Evolutionary conservation across 2,888 invertebrate species (phyloP).

Genomic region (Tryphoninae sp.): DNA sequence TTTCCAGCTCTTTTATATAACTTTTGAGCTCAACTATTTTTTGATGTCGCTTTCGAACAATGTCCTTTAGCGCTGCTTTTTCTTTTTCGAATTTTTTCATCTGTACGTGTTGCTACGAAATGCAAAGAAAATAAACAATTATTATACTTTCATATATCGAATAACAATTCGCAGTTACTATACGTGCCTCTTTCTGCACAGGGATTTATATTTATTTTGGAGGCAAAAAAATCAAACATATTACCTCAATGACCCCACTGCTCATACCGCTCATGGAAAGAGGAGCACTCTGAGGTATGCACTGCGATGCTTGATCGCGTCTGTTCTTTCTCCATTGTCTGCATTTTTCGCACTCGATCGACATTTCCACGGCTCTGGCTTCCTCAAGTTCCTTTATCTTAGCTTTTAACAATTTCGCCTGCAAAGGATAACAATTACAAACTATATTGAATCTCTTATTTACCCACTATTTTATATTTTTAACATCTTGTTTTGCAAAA

Average conservation of each 20-base stretch:
- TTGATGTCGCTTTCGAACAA: slow-evolving; percentile 82
- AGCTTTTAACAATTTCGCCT: slow-evolving; percentile 66
- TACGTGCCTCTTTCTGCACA: too few relatives aligned
- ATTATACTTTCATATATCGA: background rate
- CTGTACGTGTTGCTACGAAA: slow-evolving; percentile 82
- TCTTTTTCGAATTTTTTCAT: slow-evolving; percentile 83
- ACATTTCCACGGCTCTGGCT: slow-evolving; percentile 63
- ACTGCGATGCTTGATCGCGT: slow-evolving; percentile 72
- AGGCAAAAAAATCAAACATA: slow-evolving; percentile 41
- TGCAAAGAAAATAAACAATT: slow-evolving; percentile 61
- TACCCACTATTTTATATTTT: too few relatives aligned
- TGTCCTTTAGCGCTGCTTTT: slow-evolving; percentile 81
- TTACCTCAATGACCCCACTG: slow-evolving; percentile 73
- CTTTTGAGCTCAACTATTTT: slow-evolving; percentile 69
- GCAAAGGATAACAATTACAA: slow-evolving; percentile 19
- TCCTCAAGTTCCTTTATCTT: slow-evolving; percentile 69
- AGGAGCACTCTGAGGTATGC: slow-evolving; percentile 64
- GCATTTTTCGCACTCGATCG: slow-evolving; percentile 72
- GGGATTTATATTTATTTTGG: background rate
- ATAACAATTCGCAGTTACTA: background rate
- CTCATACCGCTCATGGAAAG: slow-evolving; percentile 67
- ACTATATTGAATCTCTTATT: background rate
- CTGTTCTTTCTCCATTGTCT: slow-evolving; percentile 68
- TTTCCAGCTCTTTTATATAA: slow-evolving; percentile 66
- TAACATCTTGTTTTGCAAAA: too few relatives aligned